A percentile compares a stretch with the other conserved stretches of the same genome.
These are phyloP conservation scores for Silvanus unidentatus DNA, from an alignment of 2,888 invertebrate genomes.

Conservation along the genomic window DNA sequence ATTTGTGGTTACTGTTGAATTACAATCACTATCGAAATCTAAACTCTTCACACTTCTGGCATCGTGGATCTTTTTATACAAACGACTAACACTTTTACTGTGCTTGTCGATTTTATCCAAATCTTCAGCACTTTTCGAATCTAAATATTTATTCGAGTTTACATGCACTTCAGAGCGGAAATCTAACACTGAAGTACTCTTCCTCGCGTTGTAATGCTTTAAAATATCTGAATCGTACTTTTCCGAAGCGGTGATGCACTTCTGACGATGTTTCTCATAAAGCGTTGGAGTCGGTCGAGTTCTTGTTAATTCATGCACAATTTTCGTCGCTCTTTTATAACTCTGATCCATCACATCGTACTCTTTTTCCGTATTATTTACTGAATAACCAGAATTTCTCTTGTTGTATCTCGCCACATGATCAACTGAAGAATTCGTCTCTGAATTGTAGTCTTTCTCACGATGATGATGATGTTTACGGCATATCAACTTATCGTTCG, in stretches of 20 bases:
- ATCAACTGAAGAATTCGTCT: conserved; percentile 55
- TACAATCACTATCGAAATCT: conserved; percentile 69
- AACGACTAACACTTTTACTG: conserved; percentile 38
- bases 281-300: conserved; percentile 29
- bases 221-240: conserved; percentile 42
- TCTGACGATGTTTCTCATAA: conserved; percentile 42
- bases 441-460: conserved; percentile 53
- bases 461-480: conserved; percentile 36
- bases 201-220: conserved; percentile 48
- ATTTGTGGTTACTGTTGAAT: conserved; percentile 24
- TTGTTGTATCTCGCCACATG: conserved; percentile 33
- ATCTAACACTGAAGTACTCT: conserved; percentile 55
- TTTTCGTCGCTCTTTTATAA: conserved; percentile 43
- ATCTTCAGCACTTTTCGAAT: conserved; percentile 46
- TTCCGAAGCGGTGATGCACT: conserved; percentile 42
- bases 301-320: conserved; percentile 42
- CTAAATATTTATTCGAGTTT: conserved; percentile 35
- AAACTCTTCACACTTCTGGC: conserved; percentile 64
- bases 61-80: conserved; percentile 42
- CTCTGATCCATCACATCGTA: conserved; percentile 42
- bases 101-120: conserved; percentile 44
- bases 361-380: conserved; percentile 29
- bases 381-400: conserved; percentile 23
- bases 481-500: conserved; percentile 30
- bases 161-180: conserved; percentile 48